Evolutionary conservation across 2,797 vertebrate species (phyloP).

Genomic region (Hyperoplus lanceolatus): DNA sequence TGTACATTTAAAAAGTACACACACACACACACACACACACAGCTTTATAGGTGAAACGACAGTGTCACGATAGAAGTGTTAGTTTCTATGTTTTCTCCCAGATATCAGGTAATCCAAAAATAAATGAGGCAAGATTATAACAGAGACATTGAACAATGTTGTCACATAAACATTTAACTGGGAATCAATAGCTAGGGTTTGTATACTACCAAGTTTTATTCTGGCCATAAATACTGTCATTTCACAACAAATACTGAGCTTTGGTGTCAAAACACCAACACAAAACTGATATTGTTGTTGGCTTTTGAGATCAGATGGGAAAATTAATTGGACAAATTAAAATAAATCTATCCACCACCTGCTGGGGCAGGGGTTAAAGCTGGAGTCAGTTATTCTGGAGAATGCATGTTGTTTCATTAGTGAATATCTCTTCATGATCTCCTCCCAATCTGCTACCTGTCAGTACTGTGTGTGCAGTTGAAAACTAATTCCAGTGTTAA

Average conservation of each 20-base stretch:
- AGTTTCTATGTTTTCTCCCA: not conserved
- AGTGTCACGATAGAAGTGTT: not conserved
- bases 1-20: not conserved
- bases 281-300: not conserved
- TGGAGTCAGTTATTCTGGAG: too few relatives aligned
- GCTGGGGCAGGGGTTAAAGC: not conserved
- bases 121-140: not conserved
- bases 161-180: not conserved
- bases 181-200: not conserved
- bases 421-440: too few relatives aligned
- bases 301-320: not conserved
- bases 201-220: not conserved
- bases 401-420: too few relatives aligned
- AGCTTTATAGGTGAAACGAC: slow-evolving; percentile 7
- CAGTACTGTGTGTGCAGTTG: too few relatives aligned
- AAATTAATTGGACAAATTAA: not conserved
- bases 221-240: not conserved
- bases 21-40: not conserved
- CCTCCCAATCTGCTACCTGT: too few relatives aligned
- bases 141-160: not conserved
- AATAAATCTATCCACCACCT: not conserved
- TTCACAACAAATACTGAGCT: too few relatives aligned
- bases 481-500: too few relatives aligned
- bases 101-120: accelerated
- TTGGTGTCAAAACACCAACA: not conserved